These are phyloP conservation scores for Panthera leo DNA, from an alignment of 2,113 vertebrate genomes.

Conservation along the genomic window DNA sequence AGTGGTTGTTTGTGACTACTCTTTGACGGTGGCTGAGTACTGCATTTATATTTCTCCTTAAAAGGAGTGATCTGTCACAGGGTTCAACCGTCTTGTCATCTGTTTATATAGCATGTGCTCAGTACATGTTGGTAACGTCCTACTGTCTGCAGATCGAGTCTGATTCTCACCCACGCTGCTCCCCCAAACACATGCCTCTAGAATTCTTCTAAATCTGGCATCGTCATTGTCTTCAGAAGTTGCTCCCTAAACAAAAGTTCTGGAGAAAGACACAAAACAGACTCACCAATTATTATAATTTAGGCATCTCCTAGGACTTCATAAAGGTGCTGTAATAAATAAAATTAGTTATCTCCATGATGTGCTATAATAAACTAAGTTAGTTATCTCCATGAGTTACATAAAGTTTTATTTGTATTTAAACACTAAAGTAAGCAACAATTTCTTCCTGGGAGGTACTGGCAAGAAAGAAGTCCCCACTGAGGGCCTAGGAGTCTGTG, in stretches of 20 bases:
- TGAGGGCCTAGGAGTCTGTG: not conserved
- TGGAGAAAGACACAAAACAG: conserved; percentile 70
- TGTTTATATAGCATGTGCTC: not conserved
- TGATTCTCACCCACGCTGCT: not conserved
- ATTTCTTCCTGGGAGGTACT: conserved; percentile 54
- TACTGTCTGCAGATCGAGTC: not conserved
- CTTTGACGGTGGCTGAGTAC: not conserved
- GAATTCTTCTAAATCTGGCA: conserved; percentile 53
- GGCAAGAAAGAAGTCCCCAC: not conserved
- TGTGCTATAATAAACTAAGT: conserved; percentile 55
- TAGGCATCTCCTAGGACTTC: conserved; percentile 49
- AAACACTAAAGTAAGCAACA: conserved; percentile 45
- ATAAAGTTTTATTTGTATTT: conserved; percentile 64
- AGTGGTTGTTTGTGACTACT: not conserved
- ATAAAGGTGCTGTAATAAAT: conserved; percentile 61
- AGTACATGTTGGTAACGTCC: not conserved
- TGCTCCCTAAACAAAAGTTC: conserved; percentile 55
- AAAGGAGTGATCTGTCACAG: conserved; percentile 14
- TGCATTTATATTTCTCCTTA: conserved; percentile 40
- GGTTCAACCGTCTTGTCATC: not conserved
- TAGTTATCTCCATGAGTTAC: conserved; percentile 53
- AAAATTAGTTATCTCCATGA: conserved; percentile 59
- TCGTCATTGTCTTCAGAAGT: conserved; percentile 48
- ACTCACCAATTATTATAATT: conserved; percentile 62
- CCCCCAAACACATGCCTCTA: conserved; percentile 22